These are phyloP conservation scores for Psittacula echo DNA, from an alignment of 2,797 vertebrate genomes.

Conservation along the genomic window DNA sequence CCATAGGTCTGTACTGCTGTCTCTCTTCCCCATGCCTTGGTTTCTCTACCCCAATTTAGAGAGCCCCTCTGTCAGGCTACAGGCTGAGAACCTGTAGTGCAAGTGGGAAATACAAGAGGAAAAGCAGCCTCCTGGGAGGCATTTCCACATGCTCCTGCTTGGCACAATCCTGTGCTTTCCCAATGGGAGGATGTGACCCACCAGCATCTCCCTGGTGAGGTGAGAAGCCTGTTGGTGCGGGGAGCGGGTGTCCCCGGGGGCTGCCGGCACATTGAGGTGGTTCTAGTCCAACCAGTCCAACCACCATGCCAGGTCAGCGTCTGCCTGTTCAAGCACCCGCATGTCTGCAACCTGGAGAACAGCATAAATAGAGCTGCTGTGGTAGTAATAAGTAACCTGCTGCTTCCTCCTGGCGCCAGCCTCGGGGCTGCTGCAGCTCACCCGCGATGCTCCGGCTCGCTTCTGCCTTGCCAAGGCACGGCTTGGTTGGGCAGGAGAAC, in stretches of 20 bases:
- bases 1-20: neutral
- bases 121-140: neutral
- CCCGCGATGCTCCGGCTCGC: accelerated
- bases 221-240: neutral
- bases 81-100: neutral
- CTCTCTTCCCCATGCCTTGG: neutral
- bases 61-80: neutral
- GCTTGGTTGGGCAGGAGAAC: neutral
- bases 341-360: neutral
- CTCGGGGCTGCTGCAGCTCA: neutral
- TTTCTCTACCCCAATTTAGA: neutral
- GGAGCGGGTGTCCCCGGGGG: neutral
- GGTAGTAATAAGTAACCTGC: neutral
- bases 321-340: neutral
- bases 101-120: neutral
- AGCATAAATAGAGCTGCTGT: neutral
- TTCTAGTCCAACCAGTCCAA: neutral
- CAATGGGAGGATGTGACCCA: neutral
- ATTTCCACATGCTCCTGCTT: accelerated
- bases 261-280: accelerated
- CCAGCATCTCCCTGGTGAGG: neutral
- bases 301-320: neutral
- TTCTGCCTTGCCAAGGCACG: no score
- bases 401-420: neutral
- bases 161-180: neutral